These are phyloP conservation scores for Hirtodrosophila confusa DNA, from an alignment of 2,888 invertebrate genomes.

Conservation along the genomic window DNA sequence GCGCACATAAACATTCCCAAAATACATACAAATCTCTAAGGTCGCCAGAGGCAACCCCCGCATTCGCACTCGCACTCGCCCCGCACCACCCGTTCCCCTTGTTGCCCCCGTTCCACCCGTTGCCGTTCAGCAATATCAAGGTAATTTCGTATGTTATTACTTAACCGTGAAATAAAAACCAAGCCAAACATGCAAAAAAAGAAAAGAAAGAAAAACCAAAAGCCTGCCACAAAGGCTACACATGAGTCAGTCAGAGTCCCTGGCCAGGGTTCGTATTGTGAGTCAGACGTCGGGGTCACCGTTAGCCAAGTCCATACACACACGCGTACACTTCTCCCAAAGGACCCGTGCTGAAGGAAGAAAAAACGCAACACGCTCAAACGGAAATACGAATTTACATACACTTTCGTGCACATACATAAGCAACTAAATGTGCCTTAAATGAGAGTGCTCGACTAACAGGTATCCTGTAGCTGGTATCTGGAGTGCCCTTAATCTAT, in stretches of 20 bases:
- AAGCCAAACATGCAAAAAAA: slow-evolving; percentile 36
- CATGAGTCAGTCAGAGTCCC: slow-evolving; percentile 28
- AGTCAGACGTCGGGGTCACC: slow-evolving; percentile 23
- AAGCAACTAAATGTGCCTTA: neutral
- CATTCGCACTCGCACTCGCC: too few relatives aligned
- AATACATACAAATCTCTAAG: slow-evolving; percentile 45
- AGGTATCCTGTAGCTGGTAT: slow-evolving; percentile 5
- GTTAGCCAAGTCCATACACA: slow-evolving; percentile 1
- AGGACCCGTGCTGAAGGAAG: slow-evolving; percentile 45
- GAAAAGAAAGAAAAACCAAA: neutral
- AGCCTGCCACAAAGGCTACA: neutral
- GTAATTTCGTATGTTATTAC: slow-evolving; percentile 53
- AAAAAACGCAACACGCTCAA: slow-evolving; percentile 10
- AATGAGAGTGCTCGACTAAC: neutral
- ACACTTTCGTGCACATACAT: slow-evolving; percentile 6
- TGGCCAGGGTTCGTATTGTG: slow-evolving; percentile 12
- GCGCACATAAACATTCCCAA: slow-evolving; percentile 43
- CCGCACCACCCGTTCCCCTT: slow-evolving; percentile 9
- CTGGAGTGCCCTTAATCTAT: too few relatives aligned
- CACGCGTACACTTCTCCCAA: slow-evolving; percentile 38
- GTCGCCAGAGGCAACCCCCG: slow-evolving; percentile 11
- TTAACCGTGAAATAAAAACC: slow-evolving; percentile 54
- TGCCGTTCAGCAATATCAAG: slow-evolving; percentile 13
- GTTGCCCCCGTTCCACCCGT: slow-evolving; percentile 4
- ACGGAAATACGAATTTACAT: slow-evolving; percentile 38